Conservation (phyloP, 1,140 invertebrate species). For the Bradynema listronoti region DNA sequence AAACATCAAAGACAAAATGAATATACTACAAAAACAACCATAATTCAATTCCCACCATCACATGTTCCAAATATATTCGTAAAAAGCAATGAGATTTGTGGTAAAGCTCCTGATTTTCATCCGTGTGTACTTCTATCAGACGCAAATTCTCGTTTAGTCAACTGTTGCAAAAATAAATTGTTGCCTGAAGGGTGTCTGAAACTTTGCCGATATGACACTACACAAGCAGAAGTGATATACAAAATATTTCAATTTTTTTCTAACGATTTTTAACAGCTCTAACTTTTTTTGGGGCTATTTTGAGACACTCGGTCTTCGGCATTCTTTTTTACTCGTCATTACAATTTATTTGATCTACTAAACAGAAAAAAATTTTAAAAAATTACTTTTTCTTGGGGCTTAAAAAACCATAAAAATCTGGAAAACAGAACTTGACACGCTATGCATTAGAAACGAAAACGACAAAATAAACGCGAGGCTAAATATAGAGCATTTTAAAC, state of each 20-base stretch:
- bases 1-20: not conserved
- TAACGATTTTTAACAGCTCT: not conserved
- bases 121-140: constrained; percentile 32
- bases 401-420: no score
- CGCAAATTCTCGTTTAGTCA: constrained; percentile 24
- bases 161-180: constrained; percentile 31
- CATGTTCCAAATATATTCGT: not conserved
- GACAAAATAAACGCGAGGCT: no score
- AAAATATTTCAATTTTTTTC: constrained; percentile 8
- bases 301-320: no score
- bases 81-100: constrained; percentile 15
- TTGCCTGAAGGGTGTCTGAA: constrained; percentile 35
- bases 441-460: no score
- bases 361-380: no score
- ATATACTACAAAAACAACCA: constrained; percentile 2
- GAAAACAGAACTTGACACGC: no score
- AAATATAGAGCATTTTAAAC: no score
- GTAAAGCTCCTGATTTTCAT: constrained; percentile 32
- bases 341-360: no score
- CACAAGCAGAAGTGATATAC: constrained; percentile 32
- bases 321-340: no score
- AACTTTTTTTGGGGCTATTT: not conserved
- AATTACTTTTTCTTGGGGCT: no score
- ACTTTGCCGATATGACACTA: constrained; percentile 41
- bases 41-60: not conserved